These are phyloP conservation scores for Phaetusa simplex DNA, from an alignment of 2,113 vertebrate species.

Conservation along the genomic window DNA sequence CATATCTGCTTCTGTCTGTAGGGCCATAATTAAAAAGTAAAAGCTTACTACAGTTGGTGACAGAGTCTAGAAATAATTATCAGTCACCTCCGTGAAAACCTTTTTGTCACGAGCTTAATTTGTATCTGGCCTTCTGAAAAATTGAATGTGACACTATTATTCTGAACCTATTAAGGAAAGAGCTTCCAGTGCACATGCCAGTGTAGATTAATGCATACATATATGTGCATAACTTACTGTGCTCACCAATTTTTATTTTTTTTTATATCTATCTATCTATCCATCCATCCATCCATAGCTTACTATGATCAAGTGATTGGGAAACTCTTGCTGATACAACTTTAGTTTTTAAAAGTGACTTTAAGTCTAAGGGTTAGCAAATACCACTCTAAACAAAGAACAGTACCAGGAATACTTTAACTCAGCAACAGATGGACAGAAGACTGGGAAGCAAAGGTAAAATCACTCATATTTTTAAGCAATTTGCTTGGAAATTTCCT, in stretches of 20 bases:
- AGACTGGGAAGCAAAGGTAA: background rate
- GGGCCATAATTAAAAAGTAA: slow-evolving; percentile 10
- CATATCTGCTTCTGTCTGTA: background rate
- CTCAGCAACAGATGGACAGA: background rate
- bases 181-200: background rate
- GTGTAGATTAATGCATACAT: background rate
- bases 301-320: background rate
- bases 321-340: background rate
- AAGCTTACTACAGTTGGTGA: background rate
- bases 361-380: background rate
- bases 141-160: background rate
- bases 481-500: background rate
- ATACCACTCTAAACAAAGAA: background rate
- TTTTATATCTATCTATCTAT: background rate
- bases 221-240: background rate
- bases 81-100: background rate
- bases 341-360: background rate
- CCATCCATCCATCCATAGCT: background rate
- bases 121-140: slow-evolving; percentile 11
- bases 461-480: background rate
- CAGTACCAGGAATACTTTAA: background rate
- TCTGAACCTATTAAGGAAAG: background rate
- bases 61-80: slow-evolving; percentile 26
- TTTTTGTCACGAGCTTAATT: slow-evolving; percentile 22
- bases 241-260: background rate